phyloP scores from a whole-genome alignment of 2,113 vertebrate genomes.

The rabbit (Oryctolagus cuniculus) region DNA sequence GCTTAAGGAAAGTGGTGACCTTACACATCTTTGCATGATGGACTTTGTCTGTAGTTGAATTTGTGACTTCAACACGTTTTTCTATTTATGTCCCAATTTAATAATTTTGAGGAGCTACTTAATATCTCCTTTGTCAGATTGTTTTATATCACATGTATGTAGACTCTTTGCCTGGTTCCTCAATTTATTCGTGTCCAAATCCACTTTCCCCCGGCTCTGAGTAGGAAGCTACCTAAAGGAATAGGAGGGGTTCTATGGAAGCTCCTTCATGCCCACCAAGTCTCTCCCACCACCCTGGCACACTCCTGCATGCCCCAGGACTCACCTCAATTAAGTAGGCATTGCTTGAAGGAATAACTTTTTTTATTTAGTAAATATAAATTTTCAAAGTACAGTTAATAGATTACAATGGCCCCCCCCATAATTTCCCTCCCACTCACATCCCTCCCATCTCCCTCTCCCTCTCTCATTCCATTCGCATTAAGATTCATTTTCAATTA shows the following conservation, averaged over 20 bases:
- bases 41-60: neutral
- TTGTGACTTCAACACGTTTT: neutral
- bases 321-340: no score
- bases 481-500: no score
- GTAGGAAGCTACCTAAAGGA: neutral
- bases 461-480: no score
- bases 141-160: no score
- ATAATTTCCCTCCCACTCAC: no score
- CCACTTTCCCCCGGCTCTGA: neutral
- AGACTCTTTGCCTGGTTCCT: neutral
- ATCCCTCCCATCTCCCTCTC: no score
- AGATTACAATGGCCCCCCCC: no score
- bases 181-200: rapidly evolving
- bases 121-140: no score
- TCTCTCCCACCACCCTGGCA: neutral
- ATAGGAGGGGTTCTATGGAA: neutral
- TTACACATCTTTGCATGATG: neutral
- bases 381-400: no score
- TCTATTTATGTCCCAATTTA: neutral
- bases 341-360: neutral
- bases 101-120: neutral
- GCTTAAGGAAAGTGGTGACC: neutral
- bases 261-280: rapidly evolving
- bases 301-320: rapidly evolving
- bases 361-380: no score